Percentiles rank a stretch among this genome's conserved stretches.
phyloP scores from a whole-genome alignment of 2,797 vertebrate genomes.

The Carcharodon carcharias region DNA sequence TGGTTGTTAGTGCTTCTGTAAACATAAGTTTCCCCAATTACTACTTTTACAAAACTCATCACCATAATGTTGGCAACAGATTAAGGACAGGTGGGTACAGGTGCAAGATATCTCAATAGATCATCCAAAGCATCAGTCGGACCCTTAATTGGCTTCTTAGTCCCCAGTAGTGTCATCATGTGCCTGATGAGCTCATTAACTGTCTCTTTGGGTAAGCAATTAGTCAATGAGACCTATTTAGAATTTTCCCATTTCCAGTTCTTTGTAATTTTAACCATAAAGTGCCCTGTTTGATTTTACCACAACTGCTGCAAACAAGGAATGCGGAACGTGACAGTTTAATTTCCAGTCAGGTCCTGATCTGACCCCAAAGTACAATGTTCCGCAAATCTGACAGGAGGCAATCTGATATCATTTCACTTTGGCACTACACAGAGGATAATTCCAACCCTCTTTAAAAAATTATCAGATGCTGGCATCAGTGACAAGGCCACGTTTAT shows the following conservation, averaged over 20 bases:
- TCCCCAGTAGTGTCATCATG: not conserved
- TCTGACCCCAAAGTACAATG: not conserved
- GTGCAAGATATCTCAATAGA: not conserved
- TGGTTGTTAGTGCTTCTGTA: not conserved
- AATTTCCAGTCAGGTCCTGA: not conserved
- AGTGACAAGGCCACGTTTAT: not conserved
- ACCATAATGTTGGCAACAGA: not conserved
- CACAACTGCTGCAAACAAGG: not conserved
- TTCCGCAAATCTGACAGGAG: too few species aligned
- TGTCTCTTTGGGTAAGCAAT: not conserved
- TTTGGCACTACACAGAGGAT: too few species aligned
- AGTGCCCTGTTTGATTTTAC: not conserved
- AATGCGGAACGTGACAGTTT: not conserved
- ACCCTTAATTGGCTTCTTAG: not conserved
- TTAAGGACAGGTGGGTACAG: not conserved
- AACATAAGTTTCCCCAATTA: not conserved
- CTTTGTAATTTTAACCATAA: not conserved
- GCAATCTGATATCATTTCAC: not conserved
- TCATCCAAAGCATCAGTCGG: not conserved
- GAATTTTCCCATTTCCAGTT: not conserved
- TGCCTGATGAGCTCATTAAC: slow-evolving; percentile 1
- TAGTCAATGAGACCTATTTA: not conserved
- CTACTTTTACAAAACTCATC: not conserved
- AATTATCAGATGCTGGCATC: not conserved
- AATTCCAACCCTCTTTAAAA: not conserved